Evolutionary conservation across 2,113 vertebrate species (phyloP).

Genomic region (Catharus bicknelli): DNA sequence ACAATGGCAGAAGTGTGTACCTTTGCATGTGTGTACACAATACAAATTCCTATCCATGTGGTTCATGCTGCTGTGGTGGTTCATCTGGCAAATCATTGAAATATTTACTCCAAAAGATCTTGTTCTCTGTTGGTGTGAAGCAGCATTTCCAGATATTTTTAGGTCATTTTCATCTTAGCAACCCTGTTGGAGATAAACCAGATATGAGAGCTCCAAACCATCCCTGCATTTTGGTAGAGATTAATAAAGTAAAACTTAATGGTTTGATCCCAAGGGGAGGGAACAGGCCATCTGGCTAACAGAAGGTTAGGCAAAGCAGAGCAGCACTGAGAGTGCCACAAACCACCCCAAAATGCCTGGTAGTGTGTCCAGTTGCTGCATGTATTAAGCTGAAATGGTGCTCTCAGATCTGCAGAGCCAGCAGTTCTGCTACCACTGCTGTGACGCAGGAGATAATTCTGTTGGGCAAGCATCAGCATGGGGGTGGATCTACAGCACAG

Average conservation of each 20-base stretch:
- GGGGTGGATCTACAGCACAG: constrained; percentile 88
- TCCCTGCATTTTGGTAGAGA: constrained; percentile 67
- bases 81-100: constrained; percentile 74
- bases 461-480: constrained; percentile 87
- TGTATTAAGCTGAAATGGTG: constrained; percentile 83
- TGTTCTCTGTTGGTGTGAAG: constrained; percentile 75
- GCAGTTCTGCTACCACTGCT: constrained; percentile 88
- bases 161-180: constrained; percentile 75
- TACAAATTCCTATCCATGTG: constrained; percentile 53
- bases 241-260: constrained; percentile 73
- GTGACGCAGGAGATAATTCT: constrained; percentile 98
- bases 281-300: constrained; percentile 73
- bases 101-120: constrained; percentile 74
- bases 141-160: constrained; percentile 76
- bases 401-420: constrained; percentile 83
- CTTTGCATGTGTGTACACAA: constrained; percentile 11
- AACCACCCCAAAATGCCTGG: constrained; percentile 41
- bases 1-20: not conserved
- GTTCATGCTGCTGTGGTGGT: constrained; percentile 49
- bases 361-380: constrained; percentile 71
- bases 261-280: constrained; percentile 68
- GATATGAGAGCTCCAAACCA: constrained; percentile 58
- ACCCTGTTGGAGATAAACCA: constrained; percentile 73
- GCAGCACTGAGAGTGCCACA: constrained; percentile 49
- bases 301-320: constrained; percentile 72